Conservation (phyloP, 2,797 vertebrate species). For the Darevskia mixta region DNA sequence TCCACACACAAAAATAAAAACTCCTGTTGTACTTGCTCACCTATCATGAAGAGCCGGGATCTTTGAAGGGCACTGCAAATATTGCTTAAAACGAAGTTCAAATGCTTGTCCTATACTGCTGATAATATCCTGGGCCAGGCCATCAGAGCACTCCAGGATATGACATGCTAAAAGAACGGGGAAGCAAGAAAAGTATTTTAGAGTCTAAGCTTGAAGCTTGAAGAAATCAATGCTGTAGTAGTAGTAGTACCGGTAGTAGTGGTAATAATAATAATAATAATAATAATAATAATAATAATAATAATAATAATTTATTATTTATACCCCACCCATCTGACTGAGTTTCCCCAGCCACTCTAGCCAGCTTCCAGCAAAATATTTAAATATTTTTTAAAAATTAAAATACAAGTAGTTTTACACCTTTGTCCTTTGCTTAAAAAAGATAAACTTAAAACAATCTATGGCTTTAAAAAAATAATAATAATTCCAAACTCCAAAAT, state of each 20-base stretch:
- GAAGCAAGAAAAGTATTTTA: conserved; percentile 33
- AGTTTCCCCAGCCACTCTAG: too few relatives aligned
- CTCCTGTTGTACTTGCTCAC: conserved; percentile 73
- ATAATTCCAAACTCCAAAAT: too few relatives aligned
- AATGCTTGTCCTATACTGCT: conserved; percentile 97
- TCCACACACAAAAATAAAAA: background rate
- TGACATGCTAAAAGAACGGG: conserved; percentile 88
- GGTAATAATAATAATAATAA: too few relatives aligned
- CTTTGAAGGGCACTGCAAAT: conserved; percentile 94
- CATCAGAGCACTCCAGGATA: conserved; percentile 95
- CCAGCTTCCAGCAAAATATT: too few relatives aligned
- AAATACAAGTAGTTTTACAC: background rate
- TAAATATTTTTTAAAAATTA: too few relatives aligned
- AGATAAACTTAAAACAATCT: background rate
- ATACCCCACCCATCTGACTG: too few relatives aligned
- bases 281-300: too few relatives aligned
- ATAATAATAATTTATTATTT: too few relatives aligned
- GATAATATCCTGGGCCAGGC: conserved; percentile 96
- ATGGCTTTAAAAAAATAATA: background rate
- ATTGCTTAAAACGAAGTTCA: conserved; percentile 97
- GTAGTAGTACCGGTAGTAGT: background rate
- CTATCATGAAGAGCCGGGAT: conserved; percentile 89
- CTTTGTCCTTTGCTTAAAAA: background rate
- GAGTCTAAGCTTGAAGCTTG: background rate
- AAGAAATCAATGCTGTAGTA: background rate